phyloP scores from a whole-genome alignment of 2,888 invertebrate genomes.

The Crematogaster levior region DNA sequence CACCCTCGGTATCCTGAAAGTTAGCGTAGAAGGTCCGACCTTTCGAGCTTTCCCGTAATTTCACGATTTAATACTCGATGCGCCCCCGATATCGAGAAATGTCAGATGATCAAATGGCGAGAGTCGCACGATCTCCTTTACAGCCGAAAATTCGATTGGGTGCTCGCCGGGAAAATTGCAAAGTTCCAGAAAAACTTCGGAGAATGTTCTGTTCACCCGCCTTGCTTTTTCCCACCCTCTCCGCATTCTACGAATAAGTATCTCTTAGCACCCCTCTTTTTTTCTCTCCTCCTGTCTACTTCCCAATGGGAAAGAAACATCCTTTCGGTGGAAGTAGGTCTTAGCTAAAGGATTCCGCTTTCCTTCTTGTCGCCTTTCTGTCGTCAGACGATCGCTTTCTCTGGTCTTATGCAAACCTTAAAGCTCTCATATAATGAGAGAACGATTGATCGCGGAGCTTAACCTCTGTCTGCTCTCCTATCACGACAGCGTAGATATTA shows the following conservation, averaged over 20 bases:
- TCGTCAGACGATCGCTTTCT: slow-evolving; percentile 28
- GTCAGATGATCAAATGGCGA: slow-evolving; percentile 34
- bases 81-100: background rate
- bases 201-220: slow-evolving; percentile 14
- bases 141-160: slow-evolving; percentile 43
- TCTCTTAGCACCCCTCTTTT: slow-evolving; percentile 42
- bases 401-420: slow-evolving; percentile 31
- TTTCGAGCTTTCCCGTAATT: slow-evolving; percentile 32
- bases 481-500: background rate
- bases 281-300: background rate
- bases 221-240: background rate
- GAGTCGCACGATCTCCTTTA: slow-evolving; percentile 28
- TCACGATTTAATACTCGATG: slow-evolving; percentile 37
- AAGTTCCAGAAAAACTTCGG: slow-evolving; percentile 37
- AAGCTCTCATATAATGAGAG: slow-evolving; percentile 27
- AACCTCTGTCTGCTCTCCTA: slow-evolving; percentile 2
- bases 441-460: slow-evolving; percentile 43
- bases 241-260: slow-evolving; percentile 24
- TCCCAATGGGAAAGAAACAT: slow-evolving; percentile 25
- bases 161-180: slow-evolving; percentile 27
- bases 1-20: background rate
- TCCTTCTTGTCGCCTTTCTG: background rate
- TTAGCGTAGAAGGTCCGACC: slow-evolving; percentile 5
- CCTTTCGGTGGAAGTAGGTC: slow-evolving; percentile 6
- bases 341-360: slow-evolving; percentile 20